Conservation (phyloP, 2,797 vertebrate species). For the Spizella passerina region DNA sequence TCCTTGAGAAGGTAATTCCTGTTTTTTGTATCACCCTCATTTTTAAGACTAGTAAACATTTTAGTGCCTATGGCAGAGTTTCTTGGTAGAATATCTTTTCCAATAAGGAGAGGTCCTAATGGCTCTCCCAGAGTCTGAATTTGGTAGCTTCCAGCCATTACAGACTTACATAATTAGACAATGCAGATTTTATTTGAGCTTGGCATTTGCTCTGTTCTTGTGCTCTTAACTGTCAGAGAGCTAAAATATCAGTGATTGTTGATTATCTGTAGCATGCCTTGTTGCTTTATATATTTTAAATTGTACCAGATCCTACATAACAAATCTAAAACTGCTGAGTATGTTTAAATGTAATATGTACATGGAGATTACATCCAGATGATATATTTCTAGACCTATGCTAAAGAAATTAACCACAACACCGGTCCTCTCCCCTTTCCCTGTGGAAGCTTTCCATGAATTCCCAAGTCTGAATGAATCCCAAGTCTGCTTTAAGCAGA, state of each 20-base stretch:
- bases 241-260: slow-evolving; percentile 11
- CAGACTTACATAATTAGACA: slow-evolving; percentile 53
- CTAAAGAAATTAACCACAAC: not conserved
- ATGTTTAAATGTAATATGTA: slow-evolving; percentile 35
- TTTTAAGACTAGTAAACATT: slow-evolving; percentile 55
- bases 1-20: slow-evolving; percentile 36
- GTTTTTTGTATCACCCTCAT: not conserved
- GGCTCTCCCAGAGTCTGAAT: slow-evolving; percentile 22
- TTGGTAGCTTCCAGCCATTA: slow-evolving; percentile 61
- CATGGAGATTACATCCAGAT: slow-evolving; percentile 51
- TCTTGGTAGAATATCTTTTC: slow-evolving; percentile 33
- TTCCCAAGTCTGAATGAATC: not conserved
- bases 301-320: slow-evolving; percentile 26
- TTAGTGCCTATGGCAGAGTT: slow-evolving; percentile 45
- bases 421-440: not conserved
- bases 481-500: not conserved
- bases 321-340: slow-evolving; percentile 49
- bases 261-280: slow-evolving; percentile 27
- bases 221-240: slow-evolving; percentile 23
- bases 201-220: slow-evolving; percentile 38
- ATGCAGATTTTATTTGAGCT: slow-evolving; percentile 55
- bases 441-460: not conserved
- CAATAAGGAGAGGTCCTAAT: slow-evolving; percentile 20
- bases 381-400: slow-evolving; percentile 11
- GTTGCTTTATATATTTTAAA: slow-evolving; percentile 48